Conservation (phyloP, 2,113 vertebrate genomes). For the Craseonycteris thonglongyai region DNA sequence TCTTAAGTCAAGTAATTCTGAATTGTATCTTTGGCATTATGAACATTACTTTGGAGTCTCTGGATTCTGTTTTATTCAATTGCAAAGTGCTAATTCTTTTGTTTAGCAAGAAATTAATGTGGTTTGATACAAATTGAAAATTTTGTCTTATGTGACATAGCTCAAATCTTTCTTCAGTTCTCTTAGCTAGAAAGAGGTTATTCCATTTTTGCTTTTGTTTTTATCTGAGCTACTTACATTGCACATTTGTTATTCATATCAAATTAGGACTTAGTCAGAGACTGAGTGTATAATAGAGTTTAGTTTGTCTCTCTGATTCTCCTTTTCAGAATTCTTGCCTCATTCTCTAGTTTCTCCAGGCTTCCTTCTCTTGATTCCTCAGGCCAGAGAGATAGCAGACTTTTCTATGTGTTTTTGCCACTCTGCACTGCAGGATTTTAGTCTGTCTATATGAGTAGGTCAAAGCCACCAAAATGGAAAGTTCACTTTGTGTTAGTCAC, state of each 20-base stretch:
- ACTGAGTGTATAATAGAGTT: not conserved
- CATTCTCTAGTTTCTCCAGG: not conserved
- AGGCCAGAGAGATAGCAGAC: not conserved
- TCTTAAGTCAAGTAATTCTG: not conserved
- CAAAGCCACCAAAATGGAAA: not conserved
- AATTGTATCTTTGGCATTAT: not conserved
- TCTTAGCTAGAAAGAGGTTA: not conserved
- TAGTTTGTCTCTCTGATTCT: not conserved
- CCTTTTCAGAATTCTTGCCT: not conserved
- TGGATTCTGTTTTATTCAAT: not conserved
- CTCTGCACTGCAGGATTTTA: not conserved
- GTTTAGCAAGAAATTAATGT: not conserved
- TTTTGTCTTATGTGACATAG: not conserved
- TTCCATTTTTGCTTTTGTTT: not conserved
- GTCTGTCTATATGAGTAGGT: not conserved
- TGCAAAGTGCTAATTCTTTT: not conserved
- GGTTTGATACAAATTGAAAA: not conserved
- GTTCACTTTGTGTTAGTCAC: not conserved
- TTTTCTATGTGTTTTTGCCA: not conserved
- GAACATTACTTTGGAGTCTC: not conserved
- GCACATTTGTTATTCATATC: not conserved
- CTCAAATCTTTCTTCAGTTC: not conserved
- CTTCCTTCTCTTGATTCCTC: not conserved
- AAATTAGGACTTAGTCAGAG: not conserved
- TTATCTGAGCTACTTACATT: not conserved